Base-by-base conservation (phyloP, 2,113 vertebrate genomes). In the Lasiurus borealis region DNA sequence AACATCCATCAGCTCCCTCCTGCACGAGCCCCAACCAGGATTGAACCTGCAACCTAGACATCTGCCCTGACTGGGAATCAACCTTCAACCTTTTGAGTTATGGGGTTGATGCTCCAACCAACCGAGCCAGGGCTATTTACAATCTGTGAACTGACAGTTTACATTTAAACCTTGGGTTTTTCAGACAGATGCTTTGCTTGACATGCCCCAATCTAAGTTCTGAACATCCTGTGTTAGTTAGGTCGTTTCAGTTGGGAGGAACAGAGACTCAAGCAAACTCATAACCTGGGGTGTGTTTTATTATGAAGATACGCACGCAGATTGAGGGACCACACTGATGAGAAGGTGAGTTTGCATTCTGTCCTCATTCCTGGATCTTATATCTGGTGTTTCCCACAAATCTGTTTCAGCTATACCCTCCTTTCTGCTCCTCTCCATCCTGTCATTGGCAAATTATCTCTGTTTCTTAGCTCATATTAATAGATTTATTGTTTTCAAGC, bases 401-500 rank as follows among this genome's bases (percentile, higher is more conserved):
- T 3, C 9, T 75, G 44, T 8, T n/a, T 92, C n/a, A 85, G 31
- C 64, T 36, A 34, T 8, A 52, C 50, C 76, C 34, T 25, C 27
- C 46, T 71, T 48, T 50, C 44, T 64, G n/a, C 31, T 72, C 66
- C 50, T 64, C 81, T 57, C 31, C 23, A 16, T 48, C 27, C 64
- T 82, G 7, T 8, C 29, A 62, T 8, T 34, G 7, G 44, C 16
- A 73, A 84, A 31, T 59, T 73, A n/a, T 78, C 3, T 78, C 3
- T 59, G 9, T 71, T 68, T 85, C 40, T 85, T 62, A 75, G 90
- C 80, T 90, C 25, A 75, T 18, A 73, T 6, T 19, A 14, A 40
- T 73, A 54, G 40, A 15, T 50, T 85, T 15, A 8, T 78, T 85
- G 59, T 81, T 77, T 85, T 77, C 25, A 96, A 66, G 64, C 18